phyloP scores from a whole-genome alignment of 2,113 vertebrate species.

The Channa argus region DNA sequence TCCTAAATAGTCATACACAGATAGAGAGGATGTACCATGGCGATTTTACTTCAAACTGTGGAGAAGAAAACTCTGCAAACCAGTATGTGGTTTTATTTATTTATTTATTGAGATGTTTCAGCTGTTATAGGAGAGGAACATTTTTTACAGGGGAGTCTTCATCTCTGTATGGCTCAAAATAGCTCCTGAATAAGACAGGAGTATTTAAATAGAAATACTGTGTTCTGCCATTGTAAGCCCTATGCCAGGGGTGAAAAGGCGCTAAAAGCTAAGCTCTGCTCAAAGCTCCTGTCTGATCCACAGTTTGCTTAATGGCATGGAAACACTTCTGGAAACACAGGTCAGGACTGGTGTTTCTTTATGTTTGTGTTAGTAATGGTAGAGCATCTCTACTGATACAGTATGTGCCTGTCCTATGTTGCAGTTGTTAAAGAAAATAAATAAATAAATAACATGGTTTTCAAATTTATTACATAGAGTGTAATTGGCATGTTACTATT shows the following conservation, averaged over 20 bases:
- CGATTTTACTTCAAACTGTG: constrained; percentile 32
- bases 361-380: constrained; percentile 58
- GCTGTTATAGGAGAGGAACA: constrained; percentile 51
- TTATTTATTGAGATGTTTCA: constrained; percentile 70
- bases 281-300: constrained; percentile 48
- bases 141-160: constrained; percentile 52
- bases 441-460: no score
- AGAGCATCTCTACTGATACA: constrained; percentile 14
- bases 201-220: constrained; percentile 12
- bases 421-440: no score
- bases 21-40: constrained; percentile 33
- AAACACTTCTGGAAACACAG: constrained; percentile 52
- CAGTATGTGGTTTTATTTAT: constrained; percentile 63
- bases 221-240: constrained; percentile 73
- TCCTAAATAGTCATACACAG: constrained; percentile 41
- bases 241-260: constrained; percentile 69
- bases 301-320: constrained; percentile 69
- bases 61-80: constrained; percentile 15
- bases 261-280: constrained; percentile 71
- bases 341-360: constrained; percentile 40
- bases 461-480: no score
- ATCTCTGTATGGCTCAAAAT: constrained; percentile 55
- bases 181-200: constrained; percentile 40
- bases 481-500: no score
- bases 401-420: neutral